Evolutionary conservation across 2,888 invertebrate species (phyloP).

Genomic region (Desoria tigrina): DNA sequence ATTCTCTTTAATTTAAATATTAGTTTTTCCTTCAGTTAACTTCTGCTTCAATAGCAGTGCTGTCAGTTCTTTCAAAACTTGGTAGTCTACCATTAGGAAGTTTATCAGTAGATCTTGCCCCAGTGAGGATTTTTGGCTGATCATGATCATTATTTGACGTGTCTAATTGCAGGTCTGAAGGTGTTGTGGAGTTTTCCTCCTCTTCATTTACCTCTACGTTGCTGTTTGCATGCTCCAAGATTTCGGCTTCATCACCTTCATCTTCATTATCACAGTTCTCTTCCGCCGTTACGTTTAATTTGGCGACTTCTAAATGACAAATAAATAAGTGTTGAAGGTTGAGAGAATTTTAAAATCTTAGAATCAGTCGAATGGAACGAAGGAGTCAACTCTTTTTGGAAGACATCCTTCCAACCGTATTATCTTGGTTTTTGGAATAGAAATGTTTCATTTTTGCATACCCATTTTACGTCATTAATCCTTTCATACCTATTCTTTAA

Average conservation of each 20-base stretch:
- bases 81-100: constrained; percentile 2
- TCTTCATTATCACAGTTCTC: constrained; percentile 2
- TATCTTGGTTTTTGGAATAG: too few species aligned
- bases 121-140: not conserved
- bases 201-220: constrained; percentile 6
- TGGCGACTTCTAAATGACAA: not conserved
- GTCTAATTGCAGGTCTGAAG: not conserved
- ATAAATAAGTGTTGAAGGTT: too few species aligned
- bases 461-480: too few species aligned
- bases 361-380: too few species aligned
- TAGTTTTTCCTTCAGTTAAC: too few species aligned
- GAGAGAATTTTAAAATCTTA: too few species aligned
- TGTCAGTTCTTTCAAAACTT: constrained; percentile 3
- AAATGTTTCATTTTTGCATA: too few species aligned
- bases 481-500: too few species aligned
- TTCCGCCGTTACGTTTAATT: constrained; percentile 6
- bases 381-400: too few species aligned
- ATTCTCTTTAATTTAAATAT: too few species aligned
- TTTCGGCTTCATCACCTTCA: not conserved
- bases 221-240: not conserved
- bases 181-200: not conserved
- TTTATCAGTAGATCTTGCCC: not conserved
- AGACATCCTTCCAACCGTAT: too few species aligned
- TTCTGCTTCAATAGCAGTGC: constrained; percentile 1
- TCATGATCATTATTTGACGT: not conserved